Evolutionary conservation across 2,113 vertebrate species (phyloP), one percentile per base, ranked within the genome.

Genomic region (Rhizomys pruinosus): DNA sequence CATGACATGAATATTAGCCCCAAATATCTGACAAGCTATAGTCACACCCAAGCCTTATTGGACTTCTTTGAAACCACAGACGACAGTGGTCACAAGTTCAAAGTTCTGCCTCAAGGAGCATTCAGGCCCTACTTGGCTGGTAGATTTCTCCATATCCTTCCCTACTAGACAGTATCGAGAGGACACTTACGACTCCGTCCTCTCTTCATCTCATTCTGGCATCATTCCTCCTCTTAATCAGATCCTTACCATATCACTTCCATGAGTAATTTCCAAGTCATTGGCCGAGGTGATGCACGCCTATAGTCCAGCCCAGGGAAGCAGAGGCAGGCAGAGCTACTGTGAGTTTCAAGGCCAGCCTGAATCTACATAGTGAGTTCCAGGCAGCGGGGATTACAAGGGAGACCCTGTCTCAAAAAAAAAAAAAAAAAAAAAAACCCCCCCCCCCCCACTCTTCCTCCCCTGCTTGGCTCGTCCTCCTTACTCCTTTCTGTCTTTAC

Each of bases 41-140:
- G 2, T 52, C 52, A 76, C 68, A 61, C 19, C 4, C 42, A 47
- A 66, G 44, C n/a, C 20, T 84, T 63, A 69, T 15, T 44, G 79
- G 27, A 61, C 3, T 4, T 76, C 47, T 79, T 79, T n/a, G 66
- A 63, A 80, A 61, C 39, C 76, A 72, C 42, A 6, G 5, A 59
- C 6, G 39, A 15, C 1, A n/a, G 29, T 0, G 0, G 22, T 3
- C 61, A 34, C 22, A 72, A 61, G 4, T 3, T 1, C 52, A 52
- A 13, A 92, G 20, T 47, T 95, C 19, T 64, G 55, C 15, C 39
- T 42, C 55, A 57, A 19, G 42, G 37, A 61, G 19, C 16, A 19
- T 25, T n/a, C 23, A 37, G n/a, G 39, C 27, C 61, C 68, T 39
- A 66, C 17, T 10, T n/a, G 15, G 17, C 55, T 27, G 59, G 7